Evolutionary conservation across 2,113 vertebrate genomes (phyloP), one percentile per base, ranked within the genome.

Genomic region (Stegastes partitus): DNA sequence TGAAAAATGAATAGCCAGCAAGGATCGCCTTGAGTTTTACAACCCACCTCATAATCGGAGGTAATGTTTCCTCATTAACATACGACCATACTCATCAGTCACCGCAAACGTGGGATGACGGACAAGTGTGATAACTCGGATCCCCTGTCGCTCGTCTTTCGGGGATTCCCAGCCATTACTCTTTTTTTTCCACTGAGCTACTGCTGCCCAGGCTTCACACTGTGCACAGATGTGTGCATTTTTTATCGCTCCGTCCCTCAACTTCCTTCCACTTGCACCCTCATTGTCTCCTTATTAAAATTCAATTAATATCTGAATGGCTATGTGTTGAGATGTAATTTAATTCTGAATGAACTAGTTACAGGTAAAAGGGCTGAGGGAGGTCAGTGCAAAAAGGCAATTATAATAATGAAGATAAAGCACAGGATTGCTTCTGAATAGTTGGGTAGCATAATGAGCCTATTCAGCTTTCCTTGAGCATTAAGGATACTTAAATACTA

Each of bases 271-370:
- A 81, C 85, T 87, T 82, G 49, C 74, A 74, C 34, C 51, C 74
- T 85, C 87, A 85, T 78, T 82, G 84, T 87, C 68, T 79, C 54
- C 75, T 81, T 87, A 91, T 91, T 93, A 86, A 89, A 92, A 90
- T 92, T 89, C 75, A 91, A 92, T 92, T 91, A 92, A 87, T 85
- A 85, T 83, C 79, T 79, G 83, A 93, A 87, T 81, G 84, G 71
- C 67, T 61, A 57, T n/a, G 73, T 91, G 86, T 88, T 86, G 70
- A 81, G 88, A 86, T 49, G 70, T 92, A 89, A 90, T 93, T 92
- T 90, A 85, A 93, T 91, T 90, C 78, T 84, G 76, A 92, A 86
- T 79, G 78, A 92, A 85, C 82, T 61, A 75, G 87, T 90, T 90
- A 86, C 78, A 91, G 79, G 87, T 91, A 85, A 86, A 88, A 85